Percentiles rank a stretch among this genome's conserved stretches.
These are phyloP conservation scores for Nesospiza acunhae DNA, from an alignment of 2,113 vertebrate species.

Conservation along the genomic window DNA sequence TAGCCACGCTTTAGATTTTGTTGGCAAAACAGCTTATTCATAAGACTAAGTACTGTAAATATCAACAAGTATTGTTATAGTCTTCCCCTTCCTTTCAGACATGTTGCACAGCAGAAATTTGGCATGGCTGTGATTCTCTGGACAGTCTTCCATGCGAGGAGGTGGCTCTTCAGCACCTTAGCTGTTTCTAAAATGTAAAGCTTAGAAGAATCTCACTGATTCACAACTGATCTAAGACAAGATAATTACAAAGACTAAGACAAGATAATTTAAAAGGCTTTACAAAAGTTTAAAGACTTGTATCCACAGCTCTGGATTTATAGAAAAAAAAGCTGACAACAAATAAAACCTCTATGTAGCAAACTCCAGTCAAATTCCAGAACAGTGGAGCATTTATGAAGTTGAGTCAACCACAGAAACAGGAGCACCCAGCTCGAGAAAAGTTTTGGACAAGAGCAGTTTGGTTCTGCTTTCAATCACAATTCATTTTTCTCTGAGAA, in stretches of 20 bases:
- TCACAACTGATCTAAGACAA: not conserved
- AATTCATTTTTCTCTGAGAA: not conserved
- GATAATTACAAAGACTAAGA: not conserved
- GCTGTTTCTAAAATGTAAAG: not conserved
- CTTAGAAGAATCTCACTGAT: not conserved
- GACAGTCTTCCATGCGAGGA: not conserved
- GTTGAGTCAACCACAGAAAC: not conserved
- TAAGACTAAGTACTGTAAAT: not conserved
- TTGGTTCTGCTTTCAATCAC: not conserved
- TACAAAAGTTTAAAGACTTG: not conserved
- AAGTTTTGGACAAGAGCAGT: not conserved
- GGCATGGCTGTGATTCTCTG: not conserved
- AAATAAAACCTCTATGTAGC: not conserved
- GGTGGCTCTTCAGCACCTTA: not conserved
- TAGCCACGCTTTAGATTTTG: not conserved
- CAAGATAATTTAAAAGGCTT: not conserved
- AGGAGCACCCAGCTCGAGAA: not conserved
- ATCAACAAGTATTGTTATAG: not conserved
- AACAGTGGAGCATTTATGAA: not conserved
- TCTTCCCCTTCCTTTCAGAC: not conserved
- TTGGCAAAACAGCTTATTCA: not conserved
- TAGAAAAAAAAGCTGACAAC: not conserved
- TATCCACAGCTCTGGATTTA: not conserved
- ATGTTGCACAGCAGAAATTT: not conserved
- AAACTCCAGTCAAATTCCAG: not conserved